A percentile compares a stretch with the other conserved stretches of the same genome.
These are phyloP conservation scores for Nerophis ophidion DNA, from an alignment of 2,113 vertebrate species.

Conservation along the genomic window DNA sequence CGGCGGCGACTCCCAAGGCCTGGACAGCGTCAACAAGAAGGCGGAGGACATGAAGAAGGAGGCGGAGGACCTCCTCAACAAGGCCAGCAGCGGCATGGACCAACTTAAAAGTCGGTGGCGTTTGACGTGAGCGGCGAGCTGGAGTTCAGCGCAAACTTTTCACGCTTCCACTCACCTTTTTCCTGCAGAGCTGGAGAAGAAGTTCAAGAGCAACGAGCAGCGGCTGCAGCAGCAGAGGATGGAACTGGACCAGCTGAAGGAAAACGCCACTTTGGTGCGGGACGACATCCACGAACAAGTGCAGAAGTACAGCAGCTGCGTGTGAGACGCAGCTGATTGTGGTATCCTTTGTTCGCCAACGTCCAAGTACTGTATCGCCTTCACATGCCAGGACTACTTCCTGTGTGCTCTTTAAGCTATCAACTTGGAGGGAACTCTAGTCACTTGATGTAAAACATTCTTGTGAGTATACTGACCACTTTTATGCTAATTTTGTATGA, in stretches of 20 bases:
- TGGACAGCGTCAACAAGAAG: slow-evolving; percentile 52
- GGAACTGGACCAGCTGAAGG: slow-evolving; percentile 66
- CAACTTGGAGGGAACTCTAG: not conserved
- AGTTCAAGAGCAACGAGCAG: slow-evolving; percentile 70
- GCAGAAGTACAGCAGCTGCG: slow-evolving; percentile 69
- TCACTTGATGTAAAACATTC: too few relatives aligned
- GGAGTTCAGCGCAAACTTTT: not conserved
- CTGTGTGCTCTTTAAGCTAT: slow-evolving; percentile 36
- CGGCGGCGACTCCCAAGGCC: slow-evolving; percentile 33
- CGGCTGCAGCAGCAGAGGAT: slow-evolving; percentile 67
- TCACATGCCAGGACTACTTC: slow-evolving; percentile 6
- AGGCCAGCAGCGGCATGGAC: slow-evolving; percentile 68
- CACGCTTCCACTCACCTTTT: not conserved
- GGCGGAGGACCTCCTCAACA: slow-evolving; percentile 70
- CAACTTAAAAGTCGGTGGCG: slow-evolving; percentile 76
- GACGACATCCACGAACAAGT: slow-evolving; percentile 62
- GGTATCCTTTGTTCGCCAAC: not conserved
- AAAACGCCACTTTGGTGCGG: slow-evolving; percentile 58
- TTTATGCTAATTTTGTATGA: too few relatives aligned
- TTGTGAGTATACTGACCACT: too few relatives aligned
- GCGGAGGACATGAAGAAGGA: slow-evolving; percentile 64
- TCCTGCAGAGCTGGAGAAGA: slow-evolving; percentile 72
- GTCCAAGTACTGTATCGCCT: slow-evolving; percentile 38
- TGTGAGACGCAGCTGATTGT: slow-evolving; percentile 13
- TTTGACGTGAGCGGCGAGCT: too few relatives aligned